Conservation (phyloP, 2,113 vertebrate genomes). For the Climacteris rufus region DNA sequence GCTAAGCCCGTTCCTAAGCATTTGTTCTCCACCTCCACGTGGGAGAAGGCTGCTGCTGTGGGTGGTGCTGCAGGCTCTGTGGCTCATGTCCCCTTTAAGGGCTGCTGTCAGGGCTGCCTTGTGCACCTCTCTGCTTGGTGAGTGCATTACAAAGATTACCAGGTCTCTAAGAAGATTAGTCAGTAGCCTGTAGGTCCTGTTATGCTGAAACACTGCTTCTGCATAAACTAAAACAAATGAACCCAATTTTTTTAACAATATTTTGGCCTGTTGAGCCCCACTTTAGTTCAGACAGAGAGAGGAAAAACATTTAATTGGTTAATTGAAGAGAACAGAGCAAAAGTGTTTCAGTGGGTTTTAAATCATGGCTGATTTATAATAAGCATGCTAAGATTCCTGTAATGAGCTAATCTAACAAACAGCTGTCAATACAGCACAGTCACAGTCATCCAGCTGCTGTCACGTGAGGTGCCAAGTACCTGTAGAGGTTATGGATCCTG, state of each 20-base stretch:
- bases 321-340: not conserved
- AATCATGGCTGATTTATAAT: not conserved
- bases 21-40: not conserved
- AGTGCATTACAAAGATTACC: conserved; percentile 42
- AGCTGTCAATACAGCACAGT: not conserved
- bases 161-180: conserved; percentile 48
- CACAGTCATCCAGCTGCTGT: not conserved
- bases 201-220: not conserved
- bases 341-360: not conserved
- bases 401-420: not conserved
- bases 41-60: not conserved
- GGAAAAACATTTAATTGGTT: not conserved
- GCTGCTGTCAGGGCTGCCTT: not conserved
- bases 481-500: not conserved
- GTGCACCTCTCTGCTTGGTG: not conserved
- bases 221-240: not conserved
- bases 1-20: not conserved
- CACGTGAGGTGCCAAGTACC: not conserved
- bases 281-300: not conserved
- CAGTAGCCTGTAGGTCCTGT: not conserved
- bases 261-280: not conserved
- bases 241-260: not conserved
- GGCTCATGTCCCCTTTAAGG: not conserved
- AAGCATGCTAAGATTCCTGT: not conserved
- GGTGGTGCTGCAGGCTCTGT: not conserved